Evolutionary conservation across 2,113 vertebrate genomes (phyloP).

Genomic region (Myotis davidii): DNA sequence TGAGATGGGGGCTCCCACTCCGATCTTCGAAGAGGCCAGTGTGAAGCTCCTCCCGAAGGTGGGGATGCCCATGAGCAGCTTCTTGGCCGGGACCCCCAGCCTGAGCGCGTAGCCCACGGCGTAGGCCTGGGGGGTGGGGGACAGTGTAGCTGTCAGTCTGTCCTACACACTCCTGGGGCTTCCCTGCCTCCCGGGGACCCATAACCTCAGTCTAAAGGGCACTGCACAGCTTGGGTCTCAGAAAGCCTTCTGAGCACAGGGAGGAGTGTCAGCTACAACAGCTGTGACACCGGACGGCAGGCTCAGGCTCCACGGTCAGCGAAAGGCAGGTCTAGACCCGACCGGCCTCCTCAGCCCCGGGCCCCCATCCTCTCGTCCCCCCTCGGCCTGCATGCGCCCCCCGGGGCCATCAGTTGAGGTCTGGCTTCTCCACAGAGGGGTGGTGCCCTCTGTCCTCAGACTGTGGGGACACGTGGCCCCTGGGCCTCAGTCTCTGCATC

Average conservation of each 20-base stretch:
- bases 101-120: slow-evolving; percentile 81
- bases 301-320: not conserved
- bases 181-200: not conserved
- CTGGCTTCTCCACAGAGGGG: not conserved
- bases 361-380: not conserved
- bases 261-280: not conserved
- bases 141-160: not conserved
- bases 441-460: not conserved
- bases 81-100: slow-evolving; percentile 82
- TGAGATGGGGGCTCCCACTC: slow-evolving; percentile 82
- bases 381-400: no score
- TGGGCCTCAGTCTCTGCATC: not conserved
- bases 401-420: not conserved
- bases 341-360: not conserved
- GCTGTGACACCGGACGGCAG: not conserved
- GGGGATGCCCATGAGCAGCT: slow-evolving; percentile 87
- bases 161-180: not conserved
- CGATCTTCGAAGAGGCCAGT: slow-evolving; percentile 68
- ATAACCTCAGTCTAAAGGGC: not conserved
- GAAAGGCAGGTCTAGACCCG: not conserved
- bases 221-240: not conserved
- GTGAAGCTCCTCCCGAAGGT: slow-evolving; percentile 86
- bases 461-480: not conserved
- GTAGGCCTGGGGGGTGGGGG: slow-evolving; percentile 79
- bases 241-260: not conserved